Base-by-base conservation (phyloP, 2,888 invertebrate genomes). In the Polydrusus pterygomalis region DNA sequence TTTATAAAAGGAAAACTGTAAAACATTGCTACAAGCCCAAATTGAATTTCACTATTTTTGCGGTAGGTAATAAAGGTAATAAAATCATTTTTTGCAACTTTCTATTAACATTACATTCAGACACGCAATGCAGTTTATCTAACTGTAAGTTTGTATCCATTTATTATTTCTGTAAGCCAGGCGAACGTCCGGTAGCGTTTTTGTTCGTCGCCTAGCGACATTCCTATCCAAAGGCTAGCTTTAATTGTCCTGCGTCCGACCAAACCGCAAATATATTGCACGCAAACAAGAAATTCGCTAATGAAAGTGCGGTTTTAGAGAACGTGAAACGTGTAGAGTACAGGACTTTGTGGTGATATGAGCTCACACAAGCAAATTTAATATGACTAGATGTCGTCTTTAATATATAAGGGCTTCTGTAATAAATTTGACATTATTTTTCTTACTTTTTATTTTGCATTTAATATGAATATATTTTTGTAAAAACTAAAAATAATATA, bases 191-290 rank as follows among this genome's bases (percentile, higher is more conserved):
- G 38, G 38, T 11, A n/a, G 38, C 18, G 34, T 60, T 60, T 60
- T 60, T 60, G 58, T 60, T 10, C 38, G 6, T 40, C 58, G 58
- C 11, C 17, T 40, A 0, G 58, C 38, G 38, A 15, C 17, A 18
- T 38, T 60, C 17, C 58, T 38, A 18, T 38, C 38, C 18, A 38
- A 38, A 60, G 58, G 38, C 58, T 10, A n/a, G 9, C 58, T 60
- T 60, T 60, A 60, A 60, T 60, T 60, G 34, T 60, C 38, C 58
- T 60, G 58, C 58, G 58, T 38, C 38, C 58, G 58, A 17, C 58
- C 58, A 38, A 60, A 60, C 58, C 38, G 40, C 38, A 60, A 60
- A 60, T 60, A 60, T 60, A 60, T 60, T 60, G 18, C 58, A 60
- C 58, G 38, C 58, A 38, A 58, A n/a, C 58, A 60, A 60, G 17